Conservation (phyloP, 2,797 vertebrate species). For the Halcyon chelicuti region DNA sequence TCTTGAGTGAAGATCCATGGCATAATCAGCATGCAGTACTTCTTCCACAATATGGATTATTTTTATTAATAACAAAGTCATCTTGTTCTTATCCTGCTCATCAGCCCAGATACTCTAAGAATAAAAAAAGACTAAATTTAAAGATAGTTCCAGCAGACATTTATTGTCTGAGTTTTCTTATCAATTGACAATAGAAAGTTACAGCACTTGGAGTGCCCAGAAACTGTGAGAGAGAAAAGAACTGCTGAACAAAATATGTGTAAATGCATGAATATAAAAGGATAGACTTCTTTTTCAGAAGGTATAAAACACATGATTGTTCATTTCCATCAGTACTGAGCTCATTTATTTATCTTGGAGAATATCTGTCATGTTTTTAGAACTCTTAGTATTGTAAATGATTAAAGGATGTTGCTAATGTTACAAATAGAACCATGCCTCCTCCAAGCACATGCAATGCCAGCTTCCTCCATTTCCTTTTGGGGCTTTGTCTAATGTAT, state of each 20-base stretch:
- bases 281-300: background rate
- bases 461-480: background rate
- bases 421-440: background rate
- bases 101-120: background rate
- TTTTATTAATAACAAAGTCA: background rate
- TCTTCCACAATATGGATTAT: background rate
- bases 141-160: background rate
- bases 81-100: background rate
- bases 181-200: background rate
- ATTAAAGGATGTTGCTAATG: background rate
- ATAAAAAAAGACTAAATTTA: background rate
- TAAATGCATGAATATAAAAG: background rate
- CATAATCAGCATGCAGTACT: background rate
- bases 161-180: background rate
- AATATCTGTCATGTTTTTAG: background rate
- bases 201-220: background rate
- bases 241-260: background rate
- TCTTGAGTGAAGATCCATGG: background rate
- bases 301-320: background rate
- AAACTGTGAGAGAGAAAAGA: background rate
- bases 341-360: background rate
- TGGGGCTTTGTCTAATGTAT: background rate
- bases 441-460: background rate
- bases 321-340: background rate
- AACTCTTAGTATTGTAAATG: background rate